A percentile compares a stretch with the other conserved stretches of the same genome.
phyloP scores from a whole-genome alignment of 2,888 invertebrate genomes.

The Volucella inanis region DNA sequence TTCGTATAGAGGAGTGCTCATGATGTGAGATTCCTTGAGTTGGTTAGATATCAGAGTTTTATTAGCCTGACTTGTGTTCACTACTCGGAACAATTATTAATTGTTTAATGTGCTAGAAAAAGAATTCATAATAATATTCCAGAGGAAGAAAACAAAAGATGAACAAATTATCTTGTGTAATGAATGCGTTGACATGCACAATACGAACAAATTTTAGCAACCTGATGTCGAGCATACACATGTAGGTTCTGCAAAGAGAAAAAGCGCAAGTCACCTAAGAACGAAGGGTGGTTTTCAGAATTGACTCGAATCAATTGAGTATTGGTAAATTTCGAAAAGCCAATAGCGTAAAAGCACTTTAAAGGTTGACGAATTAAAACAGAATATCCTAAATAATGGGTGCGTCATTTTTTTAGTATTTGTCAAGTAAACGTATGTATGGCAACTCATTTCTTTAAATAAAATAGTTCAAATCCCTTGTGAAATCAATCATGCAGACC shows the following conservation, averaged over 20 bases:
- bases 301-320: slow-evolving; percentile 51
- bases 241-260: slow-evolving; percentile 29
- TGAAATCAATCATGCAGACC: slow-evolving; percentile 56
- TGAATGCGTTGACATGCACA: background rate
- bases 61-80: slow-evolving; percentile 22
- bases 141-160: background rate
- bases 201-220: background rate
- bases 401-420: background rate
- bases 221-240: background rate
- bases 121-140: slow-evolving; percentile 7
- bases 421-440: background rate
- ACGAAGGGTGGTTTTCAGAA: slow-evolving; percentile 40
- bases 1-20: slow-evolving; percentile 37
- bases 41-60: slow-evolving; percentile 50
- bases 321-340: slow-evolving; percentile 52
- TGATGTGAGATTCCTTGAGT: slow-evolving; percentile 32
- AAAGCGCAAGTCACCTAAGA: slow-evolving; percentile 57
- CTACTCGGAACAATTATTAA: slow-evolving; percentile 55
- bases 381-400: slow-evolving; percentile 23
- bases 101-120: slow-evolving; percentile 46
- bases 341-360: slow-evolving; percentile 41
- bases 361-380: slow-evolving; percentile 41
- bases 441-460: background rate
- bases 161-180: background rate
- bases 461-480: slow-evolving; percentile 24